These are phyloP conservation scores for Coluber constrictor DNA, from an alignment of 2,797 vertebrate genomes.

Conservation along the genomic window DNA sequence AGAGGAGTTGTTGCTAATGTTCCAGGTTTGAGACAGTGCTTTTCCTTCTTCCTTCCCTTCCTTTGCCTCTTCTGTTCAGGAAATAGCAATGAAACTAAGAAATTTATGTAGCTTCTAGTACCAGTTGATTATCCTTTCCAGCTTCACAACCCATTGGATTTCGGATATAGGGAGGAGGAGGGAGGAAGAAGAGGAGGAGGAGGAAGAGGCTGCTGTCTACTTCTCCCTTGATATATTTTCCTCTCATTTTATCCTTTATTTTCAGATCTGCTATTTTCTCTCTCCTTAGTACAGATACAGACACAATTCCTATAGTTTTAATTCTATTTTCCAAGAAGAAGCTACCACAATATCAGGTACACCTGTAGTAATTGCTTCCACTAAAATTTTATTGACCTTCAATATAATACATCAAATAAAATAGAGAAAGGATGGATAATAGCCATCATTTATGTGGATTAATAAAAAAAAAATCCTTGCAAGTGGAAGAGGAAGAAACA, in stretches of 20 bases:
- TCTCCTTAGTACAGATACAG: background rate
- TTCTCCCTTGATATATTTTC: background rate
- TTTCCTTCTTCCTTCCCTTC: background rate
- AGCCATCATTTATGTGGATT: background rate
- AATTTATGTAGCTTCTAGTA: background rate
- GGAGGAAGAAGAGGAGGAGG: no score
- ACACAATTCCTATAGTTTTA: constrained; percentile 1
- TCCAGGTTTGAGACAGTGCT: constrained; percentile 12
- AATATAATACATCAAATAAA: constrained; percentile 24
- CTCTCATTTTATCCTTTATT: background rate
- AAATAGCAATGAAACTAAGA: background rate
- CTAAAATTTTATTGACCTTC: background rate
- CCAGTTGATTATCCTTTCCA: background rate
- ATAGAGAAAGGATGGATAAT: constrained; percentile 17
- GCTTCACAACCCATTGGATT: background rate
- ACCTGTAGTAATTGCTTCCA: constrained; percentile 15
- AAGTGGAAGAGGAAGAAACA: background rate
- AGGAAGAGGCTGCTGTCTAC: background rate
- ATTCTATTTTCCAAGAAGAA: background rate
- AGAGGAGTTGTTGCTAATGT: background rate
- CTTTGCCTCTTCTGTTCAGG: constrained; percentile 32
- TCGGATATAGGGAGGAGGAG: no score
- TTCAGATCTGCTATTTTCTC: background rate
- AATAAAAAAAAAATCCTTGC: no score
- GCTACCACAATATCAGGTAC: background rate